These are phyloP conservation scores for Myiozetetes cayanensis DNA, from an alignment of 2,113 vertebrate species.

Conservation along the genomic window DNA sequence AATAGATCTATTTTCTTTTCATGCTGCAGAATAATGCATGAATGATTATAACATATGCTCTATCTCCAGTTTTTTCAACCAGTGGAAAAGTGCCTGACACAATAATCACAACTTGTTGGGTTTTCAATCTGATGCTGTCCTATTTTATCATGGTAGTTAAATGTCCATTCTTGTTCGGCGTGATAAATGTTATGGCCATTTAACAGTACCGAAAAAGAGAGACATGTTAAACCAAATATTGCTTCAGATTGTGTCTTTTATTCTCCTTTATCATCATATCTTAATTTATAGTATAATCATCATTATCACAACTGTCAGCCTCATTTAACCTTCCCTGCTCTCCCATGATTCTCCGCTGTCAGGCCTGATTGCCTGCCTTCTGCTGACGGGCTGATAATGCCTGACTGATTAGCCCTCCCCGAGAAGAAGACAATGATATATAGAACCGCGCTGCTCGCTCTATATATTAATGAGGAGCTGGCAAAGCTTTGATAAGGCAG, in stretches of 20 bases:
- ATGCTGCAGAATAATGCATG: conserved; percentile 82
- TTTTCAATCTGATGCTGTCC: conserved; percentile 86
- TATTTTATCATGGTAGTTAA: conserved; percentile 84
- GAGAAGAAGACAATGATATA: conserved; percentile 91
- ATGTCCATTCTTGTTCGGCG: conserved; percentile 86
- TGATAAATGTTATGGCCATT: conserved; percentile 94
- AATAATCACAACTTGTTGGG: conserved; percentile 87
- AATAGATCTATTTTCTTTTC: conserved; percentile 85
- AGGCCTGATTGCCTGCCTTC: conserved; percentile 91
- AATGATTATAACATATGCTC: conserved; percentile 84
- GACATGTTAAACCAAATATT: conserved; percentile 91
- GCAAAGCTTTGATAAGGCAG: conserved; percentile 89
- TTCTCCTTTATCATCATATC: conserved; percentile 92
- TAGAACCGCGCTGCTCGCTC: conserved; percentile 78
- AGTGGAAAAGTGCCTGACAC: conserved; percentile 83
- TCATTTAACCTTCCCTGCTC: conserved; percentile 91
- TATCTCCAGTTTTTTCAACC: conserved; percentile 76
- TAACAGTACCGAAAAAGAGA: conserved; percentile 90
- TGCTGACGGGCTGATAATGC: conserved; percentile 92
- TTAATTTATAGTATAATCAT: conserved; percentile 94
- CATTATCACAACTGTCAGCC: conserved; percentile 93
- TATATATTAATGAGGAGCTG: conserved; percentile 94
- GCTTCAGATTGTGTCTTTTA: conserved; percentile 88
- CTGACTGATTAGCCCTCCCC: conserved; percentile 91
- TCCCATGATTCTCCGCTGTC: conserved; percentile 87